Percentiles rank a stretch among this genome's conserved stretches.
Conservation (phyloP, 2,888 invertebrate genomes). For the Macrophya annulata region DNA sequence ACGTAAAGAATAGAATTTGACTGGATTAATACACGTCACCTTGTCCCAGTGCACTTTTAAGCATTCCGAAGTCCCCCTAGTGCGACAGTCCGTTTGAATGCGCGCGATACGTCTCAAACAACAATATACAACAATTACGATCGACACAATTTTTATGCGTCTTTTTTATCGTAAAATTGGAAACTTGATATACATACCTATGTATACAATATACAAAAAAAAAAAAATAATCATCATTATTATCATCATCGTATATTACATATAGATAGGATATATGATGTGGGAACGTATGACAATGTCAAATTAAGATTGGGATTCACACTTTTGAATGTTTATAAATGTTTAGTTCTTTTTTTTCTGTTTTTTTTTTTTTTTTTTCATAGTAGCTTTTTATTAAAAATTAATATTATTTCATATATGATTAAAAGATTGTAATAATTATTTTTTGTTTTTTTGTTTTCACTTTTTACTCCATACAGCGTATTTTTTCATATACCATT, state of each 20-base stretch:
- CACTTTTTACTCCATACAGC: neutral
- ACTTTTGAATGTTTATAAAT: neutral
- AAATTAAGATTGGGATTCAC: neutral
- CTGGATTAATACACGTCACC: slow-evolving; percentile 61
- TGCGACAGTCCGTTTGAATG: slow-evolving; percentile 54
- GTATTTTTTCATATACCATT: neutral
- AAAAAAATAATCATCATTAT: neutral
- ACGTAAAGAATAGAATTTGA: slow-evolving; percentile 40
- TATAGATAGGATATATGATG: neutral
- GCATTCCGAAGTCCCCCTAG: slow-evolving; percentile 70
- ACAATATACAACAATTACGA: slow-evolving; percentile 16
- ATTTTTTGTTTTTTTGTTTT: neutral
- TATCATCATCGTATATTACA: neutral
- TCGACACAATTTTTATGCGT: neutral
- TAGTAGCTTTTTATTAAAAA: slow-evolving; percentile 35
- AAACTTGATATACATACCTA: neutral
- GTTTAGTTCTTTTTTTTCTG: too few relatives aligned
- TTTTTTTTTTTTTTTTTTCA: neutral
- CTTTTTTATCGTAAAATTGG: neutral
- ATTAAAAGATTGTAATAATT: slow-evolving; percentile 4
- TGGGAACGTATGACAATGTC: neutral
- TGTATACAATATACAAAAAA: neutral
- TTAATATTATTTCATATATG: slow-evolving; percentile 34
- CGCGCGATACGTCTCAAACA: neutral
- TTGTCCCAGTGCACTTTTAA: slow-evolving; percentile 67